Evolutionary conservation across 2,113 vertebrate species (phyloP), one percentile per base, ranked within the genome.

Genomic region (Ceuthmochares aereus): DNA sequence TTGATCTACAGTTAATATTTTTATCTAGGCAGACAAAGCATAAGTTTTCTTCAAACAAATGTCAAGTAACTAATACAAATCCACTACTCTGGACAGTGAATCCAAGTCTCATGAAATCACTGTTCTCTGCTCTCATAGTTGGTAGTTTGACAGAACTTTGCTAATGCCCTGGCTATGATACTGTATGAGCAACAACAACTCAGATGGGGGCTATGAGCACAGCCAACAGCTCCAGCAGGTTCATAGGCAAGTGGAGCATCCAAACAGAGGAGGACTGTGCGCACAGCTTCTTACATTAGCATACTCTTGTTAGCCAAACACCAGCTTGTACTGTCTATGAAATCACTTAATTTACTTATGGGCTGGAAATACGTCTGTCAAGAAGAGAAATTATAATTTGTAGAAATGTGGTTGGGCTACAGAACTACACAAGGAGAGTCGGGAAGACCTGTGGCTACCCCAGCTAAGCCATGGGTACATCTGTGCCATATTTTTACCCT

Each of bases 191-290:
- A 4, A 34, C 2, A 1, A 51, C 22, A 47, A 21, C 40, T 70
- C 0, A 1, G 45, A 23, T 7, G 18, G 36, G 19, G 42, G 9
- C 40, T 60, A 6, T 3, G 10, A 55, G 42, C n/a, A 5, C 29
- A 36, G 49, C 45, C 2, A 3, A 29, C 37, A n/a, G 15, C 64
- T 69, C 43, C 36, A 25, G 19, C 22, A 45, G 45, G 12, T 22
- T 60, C 1, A 0, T 22, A 18, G 56, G 51, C 30, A 30, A 47
- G 51, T 12, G 32, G 9, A 26, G 20, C 1, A 0, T 26, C 40
- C 43, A 56, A n/a, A 51, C 9, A 60, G 51, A 75, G 30, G 18
- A 42, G 59, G 68, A 42, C 13, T 3, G 2, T 34, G 40, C 37
- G 22, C 2, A 1, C 19, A 70, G 45, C 29, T 70, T 45, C 58